phyloP scores from a whole-genome alignment of 2,888 invertebrate genomes.

The Panopea generosa region DNA sequence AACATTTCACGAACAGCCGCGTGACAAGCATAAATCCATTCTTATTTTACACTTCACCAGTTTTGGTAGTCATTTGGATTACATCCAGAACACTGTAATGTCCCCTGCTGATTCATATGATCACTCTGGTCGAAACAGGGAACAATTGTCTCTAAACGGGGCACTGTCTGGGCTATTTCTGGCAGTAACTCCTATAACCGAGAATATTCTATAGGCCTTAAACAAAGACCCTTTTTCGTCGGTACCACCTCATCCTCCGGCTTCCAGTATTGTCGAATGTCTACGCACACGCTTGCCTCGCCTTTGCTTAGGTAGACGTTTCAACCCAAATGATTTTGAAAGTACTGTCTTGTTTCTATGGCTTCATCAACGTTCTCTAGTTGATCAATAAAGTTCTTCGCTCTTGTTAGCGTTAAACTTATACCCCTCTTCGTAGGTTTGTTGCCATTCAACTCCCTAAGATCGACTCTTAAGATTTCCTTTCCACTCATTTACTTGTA shows the following conservation, averaged over 20 bases:
- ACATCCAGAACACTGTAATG: too few species aligned
- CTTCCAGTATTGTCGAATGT: background rate
- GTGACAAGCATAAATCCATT: background rate
- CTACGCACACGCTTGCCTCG: background rate
- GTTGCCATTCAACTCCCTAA: background rate
- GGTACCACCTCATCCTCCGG: background rate
- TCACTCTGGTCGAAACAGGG: slow-evolving; percentile 11
- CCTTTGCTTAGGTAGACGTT: background rate
- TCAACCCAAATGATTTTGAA: background rate
- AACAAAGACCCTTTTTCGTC: background rate
- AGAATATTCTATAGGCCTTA: background rate
- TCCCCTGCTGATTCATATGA: background rate
- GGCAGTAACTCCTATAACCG: background rate
- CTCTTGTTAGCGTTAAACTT: background rate
- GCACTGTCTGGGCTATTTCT: background rate
- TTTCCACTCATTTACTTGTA: background rate
- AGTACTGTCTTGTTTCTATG: background rate
- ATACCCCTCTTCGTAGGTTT: background rate
- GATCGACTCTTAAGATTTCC: background rate
- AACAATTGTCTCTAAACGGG: slow-evolving; percentile 2
- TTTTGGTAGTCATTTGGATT: slow-evolving; percentile 6
- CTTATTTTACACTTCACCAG: slow-evolving; percentile 2
- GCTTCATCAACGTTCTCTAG: background rate
- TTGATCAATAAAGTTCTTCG: background rate
- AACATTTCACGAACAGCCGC: too few species aligned